phyloP scores from a whole-genome alignment of 2,888 invertebrate genomes.

The Scaptomyza parva region DNA sequence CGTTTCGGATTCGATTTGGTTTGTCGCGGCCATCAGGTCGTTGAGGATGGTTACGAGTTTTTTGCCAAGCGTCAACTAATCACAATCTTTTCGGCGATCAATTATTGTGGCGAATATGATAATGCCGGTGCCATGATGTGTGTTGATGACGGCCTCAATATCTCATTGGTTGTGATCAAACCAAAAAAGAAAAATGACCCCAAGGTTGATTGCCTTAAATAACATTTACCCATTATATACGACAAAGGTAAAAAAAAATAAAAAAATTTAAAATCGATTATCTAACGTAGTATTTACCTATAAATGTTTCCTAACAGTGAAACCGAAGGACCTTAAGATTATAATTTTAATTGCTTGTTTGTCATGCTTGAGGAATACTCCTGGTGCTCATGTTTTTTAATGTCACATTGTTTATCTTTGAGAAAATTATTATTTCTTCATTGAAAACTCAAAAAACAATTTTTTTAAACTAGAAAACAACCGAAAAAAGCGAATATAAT shows the following conservation, averaged over 20 bases:
- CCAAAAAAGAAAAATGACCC: no score
- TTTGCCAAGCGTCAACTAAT: constrained; percentile 98
- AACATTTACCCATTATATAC: not conserved
- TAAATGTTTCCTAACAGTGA: no score
- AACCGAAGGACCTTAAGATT: no score
- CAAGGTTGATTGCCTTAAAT: no score
- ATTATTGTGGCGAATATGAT: constrained; percentile 96
- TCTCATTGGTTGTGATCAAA: constrained; percentile 38
- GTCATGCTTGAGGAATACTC: not conserved
- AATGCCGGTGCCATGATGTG: constrained; percentile 95
- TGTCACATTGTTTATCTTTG: not conserved
- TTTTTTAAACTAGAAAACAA: not conserved
- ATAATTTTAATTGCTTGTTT: no score
- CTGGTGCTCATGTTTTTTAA: not conserved
- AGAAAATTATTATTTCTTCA: not conserved
- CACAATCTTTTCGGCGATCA: constrained; percentile 95
- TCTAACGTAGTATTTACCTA: not conserved
- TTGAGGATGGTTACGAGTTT: constrained; percentile 99
- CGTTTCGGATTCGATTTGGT: constrained; percentile 91
- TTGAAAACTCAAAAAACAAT: not conserved
- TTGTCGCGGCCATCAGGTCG: constrained; percentile 99
- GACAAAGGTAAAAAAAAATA: not conserved
- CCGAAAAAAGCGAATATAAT: not conserved
- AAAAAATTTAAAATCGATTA: not conserved
- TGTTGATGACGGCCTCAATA: constrained; percentile 23